These are phyloP conservation scores for Drosophila nigricruria DNA, from an alignment of 2,888 invertebrate species.

Conservation along the genomic window DNA sequence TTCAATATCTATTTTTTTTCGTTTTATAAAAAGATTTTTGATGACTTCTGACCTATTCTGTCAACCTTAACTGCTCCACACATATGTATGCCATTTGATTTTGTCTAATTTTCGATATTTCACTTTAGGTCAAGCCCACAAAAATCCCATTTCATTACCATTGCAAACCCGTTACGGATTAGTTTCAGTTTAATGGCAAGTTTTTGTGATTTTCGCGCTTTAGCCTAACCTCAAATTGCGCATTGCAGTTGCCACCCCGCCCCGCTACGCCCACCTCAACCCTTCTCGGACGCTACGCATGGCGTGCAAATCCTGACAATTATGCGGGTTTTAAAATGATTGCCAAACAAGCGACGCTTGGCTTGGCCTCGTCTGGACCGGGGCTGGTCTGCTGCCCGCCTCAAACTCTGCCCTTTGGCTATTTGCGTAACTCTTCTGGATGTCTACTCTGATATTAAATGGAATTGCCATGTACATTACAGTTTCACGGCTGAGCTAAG, in stretches of 20 bases:
- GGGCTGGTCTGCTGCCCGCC: conserved; percentile 19
- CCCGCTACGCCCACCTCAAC: conserved; percentile 12
- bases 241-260: conserved; percentile 25
- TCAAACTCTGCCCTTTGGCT: conserved; percentile 59
- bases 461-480: conserved; percentile 73
- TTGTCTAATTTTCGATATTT: background rate
- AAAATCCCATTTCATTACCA: background rate
- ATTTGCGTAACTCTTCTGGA: conserved; percentile 73
- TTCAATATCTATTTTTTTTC: too few relatives aligned
- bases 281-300: conserved; percentile 25
- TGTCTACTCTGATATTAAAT: conserved; percentile 61
- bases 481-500: conserved; percentile 76
- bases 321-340: conserved; percentile 77
- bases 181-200: conserved; percentile 4
- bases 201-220: conserved; percentile 32
- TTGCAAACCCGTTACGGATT: background rate
- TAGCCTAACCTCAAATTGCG: conserved; percentile 36
- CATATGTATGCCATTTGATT: background rate
- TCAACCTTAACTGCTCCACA: background rate
- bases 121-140: too few relatives aligned
- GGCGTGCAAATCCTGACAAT: conserved; percentile 81
- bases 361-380: conserved; percentile 1
- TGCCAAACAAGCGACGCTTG: conserved; percentile 44
- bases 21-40: background rate
- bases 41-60: background rate